A percentile compares a stretch with the other conserved stretches of the same genome.
These are phyloP conservation scores for Neofelis nebulosa DNA, from an alignment of 2,113 vertebrate species.

Conservation along the genomic window DNA sequence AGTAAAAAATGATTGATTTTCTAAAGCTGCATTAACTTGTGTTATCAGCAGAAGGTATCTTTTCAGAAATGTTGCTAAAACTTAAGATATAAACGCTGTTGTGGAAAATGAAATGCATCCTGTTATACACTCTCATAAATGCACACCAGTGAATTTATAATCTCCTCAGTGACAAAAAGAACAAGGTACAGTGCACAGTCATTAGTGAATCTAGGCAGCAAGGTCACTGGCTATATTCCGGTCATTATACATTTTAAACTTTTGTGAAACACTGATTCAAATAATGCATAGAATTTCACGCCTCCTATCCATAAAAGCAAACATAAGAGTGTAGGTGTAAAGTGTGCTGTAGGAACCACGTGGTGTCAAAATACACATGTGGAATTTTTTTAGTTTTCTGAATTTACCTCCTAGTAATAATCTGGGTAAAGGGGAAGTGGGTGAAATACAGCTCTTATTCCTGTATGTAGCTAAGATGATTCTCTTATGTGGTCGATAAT, in stretches of 20 bases:
- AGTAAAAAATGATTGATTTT: constrained; percentile 58
- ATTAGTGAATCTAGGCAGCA: not conserved
- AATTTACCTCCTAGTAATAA: not conserved
- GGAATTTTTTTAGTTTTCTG: not conserved
- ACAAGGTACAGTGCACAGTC: not conserved
- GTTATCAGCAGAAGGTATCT: constrained; percentile 9
- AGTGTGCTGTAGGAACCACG: not conserved
- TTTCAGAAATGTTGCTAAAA: constrained; percentile 44
- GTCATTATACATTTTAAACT: not conserved
- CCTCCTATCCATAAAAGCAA: not conserved
- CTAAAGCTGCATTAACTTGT: constrained; percentile 38
- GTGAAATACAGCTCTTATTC: not conserved
- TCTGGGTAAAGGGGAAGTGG: not conserved
- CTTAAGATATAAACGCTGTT: constrained; percentile 29
- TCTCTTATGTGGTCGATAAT: constrained; percentile 7
- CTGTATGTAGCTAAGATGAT: not conserved
- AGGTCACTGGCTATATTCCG: constrained; percentile 9
- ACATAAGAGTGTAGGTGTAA: not conserved
- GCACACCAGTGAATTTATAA: not conserved
- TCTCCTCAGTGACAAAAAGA: not conserved
- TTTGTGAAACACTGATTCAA: constrained; percentile 11
- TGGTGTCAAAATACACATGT: constrained; percentile 1
- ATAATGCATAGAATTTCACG: constrained; percentile 11
- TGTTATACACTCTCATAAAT: not conserved
- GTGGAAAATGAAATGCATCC: not conserved